A percentile compares a stretch with the other conserved stretches of the same genome.
Evolutionary conservation across 2,113 vertebrate species (phyloP).

Genomic region (Mesitornis unicolor): DNA sequence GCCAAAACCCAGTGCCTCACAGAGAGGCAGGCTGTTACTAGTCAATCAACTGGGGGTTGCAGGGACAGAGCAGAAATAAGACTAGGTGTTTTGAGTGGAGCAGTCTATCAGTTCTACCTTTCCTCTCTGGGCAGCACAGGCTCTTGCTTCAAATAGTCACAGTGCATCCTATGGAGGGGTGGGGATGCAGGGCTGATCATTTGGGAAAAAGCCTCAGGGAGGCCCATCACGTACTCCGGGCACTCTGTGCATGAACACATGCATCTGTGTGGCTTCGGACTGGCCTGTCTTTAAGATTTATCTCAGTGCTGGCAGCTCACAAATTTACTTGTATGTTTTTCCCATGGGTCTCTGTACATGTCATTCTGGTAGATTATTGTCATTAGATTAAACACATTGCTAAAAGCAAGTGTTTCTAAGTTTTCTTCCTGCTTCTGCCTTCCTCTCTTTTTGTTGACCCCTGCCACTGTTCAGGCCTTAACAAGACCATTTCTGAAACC

Average conservation of each 20-base stretch:
- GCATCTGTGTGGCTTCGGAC: background rate
- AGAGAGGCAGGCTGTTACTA: background rate
- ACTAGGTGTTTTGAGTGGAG: background rate
- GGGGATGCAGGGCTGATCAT: rapidly evolving
- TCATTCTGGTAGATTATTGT: background rate
- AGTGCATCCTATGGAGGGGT: background rate
- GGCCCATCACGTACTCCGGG: background rate
- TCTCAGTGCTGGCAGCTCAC: background rate
- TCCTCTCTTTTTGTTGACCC: background rate
- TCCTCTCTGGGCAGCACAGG: background rate
- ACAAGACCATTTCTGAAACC: background rate
- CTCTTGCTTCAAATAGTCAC: background rate
- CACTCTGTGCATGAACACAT: background rate
- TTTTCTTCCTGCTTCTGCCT: background rate
- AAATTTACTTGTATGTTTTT: background rate
- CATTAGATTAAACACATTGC: background rate
- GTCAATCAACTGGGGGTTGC: background rate
- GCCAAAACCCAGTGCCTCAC: background rate
- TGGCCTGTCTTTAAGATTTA: background rate
- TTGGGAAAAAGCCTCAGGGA: background rate
- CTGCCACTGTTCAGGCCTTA: background rate
- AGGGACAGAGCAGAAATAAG: background rate
- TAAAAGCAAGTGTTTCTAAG: background rate
- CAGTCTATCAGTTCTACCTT: background rate
- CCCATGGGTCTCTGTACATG: background rate